phyloP scores from a whole-genome alignment of 2,113 vertebrate genomes.

The Thomomys bottae region DNA sequence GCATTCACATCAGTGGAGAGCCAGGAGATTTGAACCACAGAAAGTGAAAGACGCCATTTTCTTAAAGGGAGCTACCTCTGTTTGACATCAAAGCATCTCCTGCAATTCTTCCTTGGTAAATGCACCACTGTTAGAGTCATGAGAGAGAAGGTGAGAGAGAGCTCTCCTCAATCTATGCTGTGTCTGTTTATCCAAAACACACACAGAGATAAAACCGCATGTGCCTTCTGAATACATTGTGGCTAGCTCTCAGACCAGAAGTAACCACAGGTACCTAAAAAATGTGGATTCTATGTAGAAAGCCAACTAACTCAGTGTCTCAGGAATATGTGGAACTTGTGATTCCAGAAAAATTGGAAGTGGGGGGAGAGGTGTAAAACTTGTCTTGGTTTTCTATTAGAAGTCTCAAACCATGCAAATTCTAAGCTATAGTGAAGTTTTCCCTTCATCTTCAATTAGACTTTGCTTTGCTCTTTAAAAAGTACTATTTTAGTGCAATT shows the following conservation, averaged over 20 bases:
- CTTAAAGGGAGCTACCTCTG: slow-evolving; percentile 68
- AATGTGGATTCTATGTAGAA: neutral
- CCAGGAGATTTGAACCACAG: slow-evolving; percentile 78
- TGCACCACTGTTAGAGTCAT: slow-evolving; percentile 43
- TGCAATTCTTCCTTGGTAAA: slow-evolving; percentile 70
- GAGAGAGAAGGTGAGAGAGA: neutral
- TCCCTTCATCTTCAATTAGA: neutral
- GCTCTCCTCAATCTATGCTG: slow-evolving; percentile 18
- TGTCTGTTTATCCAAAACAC: slow-evolving; percentile 68
- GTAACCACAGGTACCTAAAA: neutral
- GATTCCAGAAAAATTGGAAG: neutral
- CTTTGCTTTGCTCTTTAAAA: neutral
- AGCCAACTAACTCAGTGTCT: neutral
- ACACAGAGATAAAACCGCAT: slow-evolving; percentile 58
- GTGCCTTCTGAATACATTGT: neutral
- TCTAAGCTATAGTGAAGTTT: neutral
- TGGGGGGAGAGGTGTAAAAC: neutral
- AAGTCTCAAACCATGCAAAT: slow-evolving; percentile 2
- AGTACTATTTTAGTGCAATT: neutral
- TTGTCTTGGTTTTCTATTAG: slow-evolving; percentile 18
- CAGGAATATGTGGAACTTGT: neutral
- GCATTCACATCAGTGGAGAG: slow-evolving; percentile 79
- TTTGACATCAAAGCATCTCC: slow-evolving; percentile 72
- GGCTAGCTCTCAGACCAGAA: neutral
- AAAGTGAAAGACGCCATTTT: slow-evolving; percentile 81